Conservation (phyloP, 2,888 invertebrate genomes). For the Leptopilina syphax region DNA sequence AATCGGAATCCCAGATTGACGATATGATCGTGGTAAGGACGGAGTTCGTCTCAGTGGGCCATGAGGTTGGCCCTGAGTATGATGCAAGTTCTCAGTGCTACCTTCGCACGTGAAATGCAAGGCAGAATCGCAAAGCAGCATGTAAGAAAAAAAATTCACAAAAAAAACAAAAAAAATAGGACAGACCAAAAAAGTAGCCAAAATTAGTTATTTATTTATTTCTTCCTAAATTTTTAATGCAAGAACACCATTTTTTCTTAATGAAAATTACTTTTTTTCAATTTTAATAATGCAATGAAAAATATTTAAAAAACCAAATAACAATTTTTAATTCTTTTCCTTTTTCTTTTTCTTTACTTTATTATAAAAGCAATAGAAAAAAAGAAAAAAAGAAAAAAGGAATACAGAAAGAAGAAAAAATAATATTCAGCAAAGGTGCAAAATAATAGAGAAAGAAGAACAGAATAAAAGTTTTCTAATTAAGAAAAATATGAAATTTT, state of each 20-base stretch:
- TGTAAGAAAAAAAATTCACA: conserved; percentile 57
- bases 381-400: too few species aligned
- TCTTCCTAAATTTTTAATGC: background rate
- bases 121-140: conserved; percentile 70
- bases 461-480: too few species aligned
- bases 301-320: too few species aligned
- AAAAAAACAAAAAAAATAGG: conserved; percentile 50
- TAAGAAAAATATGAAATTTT: too few species aligned
- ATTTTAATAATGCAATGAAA: too few species aligned
- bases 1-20: conserved; percentile 82
- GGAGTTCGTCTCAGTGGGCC: conserved; percentile 80
- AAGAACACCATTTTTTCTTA: background rate
- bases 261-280: background rate
- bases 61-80: conserved; percentile 72
- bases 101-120: conserved; percentile 75
- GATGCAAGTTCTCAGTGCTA: conserved; percentile 81
- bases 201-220: conserved; percentile 19
- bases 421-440: too few species aligned
- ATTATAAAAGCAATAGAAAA: too few species aligned
- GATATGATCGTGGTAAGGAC: conserved; percentile 80
- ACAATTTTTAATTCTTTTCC: too few species aligned
- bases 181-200: conserved; percentile 37
- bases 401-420: too few species aligned
- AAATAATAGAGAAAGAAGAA: too few species aligned
- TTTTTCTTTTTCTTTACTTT: too few species aligned